Percentiles rank a stretch among this genome's conserved stretches.
These are phyloP conservation scores for Alces alces DNA, from an alignment of 2,113 vertebrate species.

Conservation along the genomic window DNA sequence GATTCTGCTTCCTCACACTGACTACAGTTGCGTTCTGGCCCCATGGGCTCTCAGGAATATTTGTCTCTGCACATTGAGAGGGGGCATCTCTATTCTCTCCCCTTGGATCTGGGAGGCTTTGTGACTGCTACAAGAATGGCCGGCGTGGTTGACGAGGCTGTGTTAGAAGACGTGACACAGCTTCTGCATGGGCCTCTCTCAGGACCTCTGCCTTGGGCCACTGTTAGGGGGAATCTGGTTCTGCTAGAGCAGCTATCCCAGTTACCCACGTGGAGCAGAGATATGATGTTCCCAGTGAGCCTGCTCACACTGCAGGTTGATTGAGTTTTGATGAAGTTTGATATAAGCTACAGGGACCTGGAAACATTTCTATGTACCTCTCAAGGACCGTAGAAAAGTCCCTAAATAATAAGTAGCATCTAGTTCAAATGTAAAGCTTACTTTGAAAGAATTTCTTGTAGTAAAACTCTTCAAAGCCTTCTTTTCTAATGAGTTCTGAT, in stretches of 20 bases:
- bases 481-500: background rate
- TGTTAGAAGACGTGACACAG: conserved; percentile 75
- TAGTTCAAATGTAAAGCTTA: background rate
- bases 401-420: background rate
- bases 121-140: conserved; percentile 55
- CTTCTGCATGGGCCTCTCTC: conserved; percentile 83
- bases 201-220: background rate
- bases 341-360: background rate
- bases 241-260: conserved; percentile 88
- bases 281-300: rapidly evolving
- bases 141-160: conserved; percentile 90
- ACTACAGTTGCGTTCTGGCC: background rate
- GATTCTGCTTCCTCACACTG: background rate
- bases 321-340: background rate
- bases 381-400: background rate
- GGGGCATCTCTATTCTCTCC: conserved; percentile 83
- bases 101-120: background rate
- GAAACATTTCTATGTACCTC: background rate
- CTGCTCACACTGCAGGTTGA: background rate
- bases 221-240: conserved; percentile 64
- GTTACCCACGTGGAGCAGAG: conserved; percentile 83
- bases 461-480: background rate
- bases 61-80: conserved; percentile 83
- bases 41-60: background rate
- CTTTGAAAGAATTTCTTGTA: background rate